Evolutionary conservation across 2,797 vertebrate genomes (phyloP), one percentile per base, ranked within the genome.

Genomic region (Sorex maritimensis): DNA sequence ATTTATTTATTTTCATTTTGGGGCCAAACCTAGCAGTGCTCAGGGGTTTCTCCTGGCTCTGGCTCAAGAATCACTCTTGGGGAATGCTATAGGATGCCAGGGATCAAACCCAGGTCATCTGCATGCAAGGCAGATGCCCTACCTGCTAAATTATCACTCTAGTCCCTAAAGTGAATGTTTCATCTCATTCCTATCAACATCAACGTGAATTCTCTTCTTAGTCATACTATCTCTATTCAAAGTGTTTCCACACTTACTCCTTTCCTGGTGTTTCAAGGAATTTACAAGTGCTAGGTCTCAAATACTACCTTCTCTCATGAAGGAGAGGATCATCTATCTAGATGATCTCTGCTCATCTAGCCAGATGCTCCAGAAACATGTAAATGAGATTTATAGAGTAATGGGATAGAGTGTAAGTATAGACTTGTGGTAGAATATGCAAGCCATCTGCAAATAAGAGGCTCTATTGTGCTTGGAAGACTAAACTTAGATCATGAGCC

Each of bases 401-500:
- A 65, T 55, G 63, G 19, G 38, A 44, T 30, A 73, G 65, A 78
- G 23, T 80, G 80, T 52, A 82, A 55, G 3, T 15, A 26, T 83
- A 24, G 38, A 17, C 49, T 77, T 83, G n/a, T 81, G 65, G 11
- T 19, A 61, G 21, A 8, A 28, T 55, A 2, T 55, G 23, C 24
- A 88, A 91, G 46, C 23, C 44, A 55, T 17, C 15, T n/a, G 72
- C 17, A 30, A 58, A 34, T 71, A 82, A 83, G 63, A 88, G 38
- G 21, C 5, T 88, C 26, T 0, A 6, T 73, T 67, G 67, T 85
- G 17, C 61, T 91, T 61, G 5, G 55, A 68, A 79, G 13, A 46
- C 67, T 77, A 86, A 88, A 72, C 69, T 89, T 81, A 81, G 81
- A 71, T 92, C 44, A 81, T 28, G 49, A 52, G 61, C 28, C 65